Base-by-base conservation (phyloP, 2,113 vertebrate species). In the Taurulus bubalis region DNA sequence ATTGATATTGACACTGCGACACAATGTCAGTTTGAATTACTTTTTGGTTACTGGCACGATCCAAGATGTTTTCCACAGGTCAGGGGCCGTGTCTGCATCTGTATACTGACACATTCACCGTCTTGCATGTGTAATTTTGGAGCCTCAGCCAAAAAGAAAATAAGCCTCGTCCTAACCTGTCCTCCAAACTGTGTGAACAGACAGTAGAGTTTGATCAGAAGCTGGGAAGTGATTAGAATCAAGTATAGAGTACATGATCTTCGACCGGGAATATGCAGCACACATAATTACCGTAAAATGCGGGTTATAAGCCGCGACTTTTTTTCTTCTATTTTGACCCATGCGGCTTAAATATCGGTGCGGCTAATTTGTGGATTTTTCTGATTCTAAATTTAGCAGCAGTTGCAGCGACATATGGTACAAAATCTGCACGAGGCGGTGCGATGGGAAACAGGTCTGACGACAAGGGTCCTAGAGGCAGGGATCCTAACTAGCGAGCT, bases 111-210 rank as follows among this genome's bases (percentile, higher is more conserved):
- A n/a, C 28, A 20, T 45, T 10, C 18, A 45, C 2, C 16, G n/a
- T 65, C n/a, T 8, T 42, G 36, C 62, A 3, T 38, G 5, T 38
- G 34, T 15, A 40, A 45, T 26, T 66, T 10, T 42, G 3, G 8
- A 42, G 63, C 38, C 63, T 67, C 26, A 49, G 65, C 65, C 26
- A 66, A 26, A 16, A 42, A 45, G 24, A 15, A 66, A 66, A 66
- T 42, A 28, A 45, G 38, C 14, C 38, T 45, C 1, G 1, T 45
- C 38, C n/a, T 66, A 26, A 26, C 26, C 63, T 66, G 63, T 28
- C 38, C 2, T 49, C 18, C 28, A 30, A 30, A 6, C 15, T 42
- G 32, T 12, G 32, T 63, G 32, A 18, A 38, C 10, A 56, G 49
- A 22, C 22, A 22, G 49, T n/a, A 22, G 49, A 51, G 20, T 51